Base-by-base conservation (phyloP, 2,888 invertebrate genomes). In the Drosophila bunnanda region DNA sequence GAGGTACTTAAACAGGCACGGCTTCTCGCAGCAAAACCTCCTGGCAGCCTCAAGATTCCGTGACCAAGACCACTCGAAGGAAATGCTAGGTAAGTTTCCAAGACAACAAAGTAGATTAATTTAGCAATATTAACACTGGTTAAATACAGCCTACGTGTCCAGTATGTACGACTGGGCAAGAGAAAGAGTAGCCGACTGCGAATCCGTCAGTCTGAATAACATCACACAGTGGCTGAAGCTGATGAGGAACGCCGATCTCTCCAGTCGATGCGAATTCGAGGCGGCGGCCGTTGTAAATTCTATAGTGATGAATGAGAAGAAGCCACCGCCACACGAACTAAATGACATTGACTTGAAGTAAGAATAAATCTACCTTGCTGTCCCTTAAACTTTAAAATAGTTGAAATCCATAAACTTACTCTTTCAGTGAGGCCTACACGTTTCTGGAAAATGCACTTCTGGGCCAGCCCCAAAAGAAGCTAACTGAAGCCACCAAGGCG, bases 401-500 rank as follows among this genome's bases (percentile, higher is more conserved):
- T 22, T 15, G 13, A 41, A 20, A 20, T 5, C 20, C 39, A 41
- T 20, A 5, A 41, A 17, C 36, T 38, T 38, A 25, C 13, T 2
- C 13, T 39, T 59, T 22, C 48, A 92, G 92, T 44, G 79, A 82
- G 46, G 82, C 90, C 32, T 92, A 92, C 41, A 74, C 62, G 36
- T 92, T 90, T 71, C n/a, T 92, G 4, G 86, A 89, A 28, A 89
- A 89, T 48, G 89, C 89, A 0, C 77, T 92, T 64, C 69, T 84
- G n/a, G 92, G 92, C 0, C 80, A 90, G 13, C 91, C 92, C 4
- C 92, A 90, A 58, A 74, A 79, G 13, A 75, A 79, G 7, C 36
- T 92, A 17, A 76, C 79, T 67, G 48, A 65, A 4, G 74, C 78
- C 30, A 89, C 85, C 22, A 80, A 84, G 22, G 71, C 79, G 22